Conservation (phyloP, 2,888 invertebrate species). For the Eumacrocentrus americanus region DNA sequence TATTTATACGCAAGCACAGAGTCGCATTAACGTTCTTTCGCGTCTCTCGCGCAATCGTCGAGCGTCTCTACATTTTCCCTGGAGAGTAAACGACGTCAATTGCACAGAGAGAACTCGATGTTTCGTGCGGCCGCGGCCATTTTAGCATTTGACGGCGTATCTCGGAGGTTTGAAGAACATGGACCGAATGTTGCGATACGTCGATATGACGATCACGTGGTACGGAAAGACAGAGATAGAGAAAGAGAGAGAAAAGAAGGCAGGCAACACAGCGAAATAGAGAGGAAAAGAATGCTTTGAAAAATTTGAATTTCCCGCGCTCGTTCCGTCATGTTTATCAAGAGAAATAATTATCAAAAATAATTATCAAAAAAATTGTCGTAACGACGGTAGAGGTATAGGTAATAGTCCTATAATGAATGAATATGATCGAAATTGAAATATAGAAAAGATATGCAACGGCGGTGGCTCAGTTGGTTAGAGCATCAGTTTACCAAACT, state of each 20-base stretch:
- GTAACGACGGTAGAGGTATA: too few species aligned
- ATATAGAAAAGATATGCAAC: too few species aligned
- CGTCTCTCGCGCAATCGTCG: not conserved
- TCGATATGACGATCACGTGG: conserved; percentile 52
- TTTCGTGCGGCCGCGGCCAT: conserved; percentile 25
- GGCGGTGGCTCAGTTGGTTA: too few species aligned
- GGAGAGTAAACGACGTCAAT: not conserved
- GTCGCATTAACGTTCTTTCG: not conserved
- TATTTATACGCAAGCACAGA: not conserved
- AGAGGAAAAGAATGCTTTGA: too few species aligned
- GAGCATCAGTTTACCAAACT: too few species aligned
- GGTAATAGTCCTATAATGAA: too few species aligned
- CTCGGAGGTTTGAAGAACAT: conserved; percentile 15
- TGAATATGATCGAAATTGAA: too few species aligned
- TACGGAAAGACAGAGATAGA: not conserved
- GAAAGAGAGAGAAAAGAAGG: not conserved
- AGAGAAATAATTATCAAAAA: too few species aligned
- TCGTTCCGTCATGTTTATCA: too few species aligned
- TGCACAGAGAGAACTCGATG: not conserved
- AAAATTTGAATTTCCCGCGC: too few species aligned
- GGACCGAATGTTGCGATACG: conserved; percentile 47
- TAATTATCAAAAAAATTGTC: too few species aligned
- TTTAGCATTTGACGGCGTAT: conserved; percentile 18
- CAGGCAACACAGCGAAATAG: not conserved
- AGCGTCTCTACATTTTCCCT: not conserved